Evolutionary conservation across 1,140 invertebrate genomes (phyloP).

Genomic region (Drosophila bipectinata): DNA sequence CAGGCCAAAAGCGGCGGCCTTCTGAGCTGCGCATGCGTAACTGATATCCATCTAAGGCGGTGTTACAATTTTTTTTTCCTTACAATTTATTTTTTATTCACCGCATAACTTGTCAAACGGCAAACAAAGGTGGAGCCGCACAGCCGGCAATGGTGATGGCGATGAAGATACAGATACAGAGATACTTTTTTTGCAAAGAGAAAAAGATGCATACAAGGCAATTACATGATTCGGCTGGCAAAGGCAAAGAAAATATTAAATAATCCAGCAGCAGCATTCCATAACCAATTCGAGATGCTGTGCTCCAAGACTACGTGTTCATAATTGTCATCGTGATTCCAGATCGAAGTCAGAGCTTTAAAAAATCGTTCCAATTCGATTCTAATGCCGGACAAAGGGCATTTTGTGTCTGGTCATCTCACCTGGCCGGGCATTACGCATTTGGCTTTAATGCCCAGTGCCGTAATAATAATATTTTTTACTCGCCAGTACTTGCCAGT

Average conservation of each 20-base stretch:
- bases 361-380: slow-evolving; percentile 67
- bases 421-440: slow-evolving; percentile 32
- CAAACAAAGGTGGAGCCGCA: slow-evolving; percentile 60
- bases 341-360: slow-evolving; percentile 10
- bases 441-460: slow-evolving; percentile 66
- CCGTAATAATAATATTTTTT: slow-evolving; percentile 73
- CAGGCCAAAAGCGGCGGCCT: slow-evolving; percentile 30
- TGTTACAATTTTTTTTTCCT: slow-evolving; percentile 56
- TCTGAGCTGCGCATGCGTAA: slow-evolving; percentile 64
- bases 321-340: slow-evolving; percentile 52
- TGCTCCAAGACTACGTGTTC: slow-evolving; percentile 50
- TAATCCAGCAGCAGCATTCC: slow-evolving; percentile 64
- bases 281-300: slow-evolving; percentile 28
- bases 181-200: slow-evolving; percentile 42
- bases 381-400: slow-evolving; percentile 37
- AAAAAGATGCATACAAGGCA: slow-evolving; percentile 50
- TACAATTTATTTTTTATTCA: slow-evolving; percentile 4
- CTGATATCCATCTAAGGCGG: slow-evolving; percentile 74
- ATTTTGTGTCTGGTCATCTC: slow-evolving; percentile 63
- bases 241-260: slow-evolving; percentile 48
- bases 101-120: slow-evolving; percentile 74
- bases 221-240: slow-evolving; percentile 66
- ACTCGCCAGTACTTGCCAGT: slow-evolving; percentile 18
- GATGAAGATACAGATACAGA: slow-evolving; percentile 34
- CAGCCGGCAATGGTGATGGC: slow-evolving; percentile 8